phyloP scores from a whole-genome alignment of 92 coral and sea anemone species.

The Diadumene lineata region DNA sequence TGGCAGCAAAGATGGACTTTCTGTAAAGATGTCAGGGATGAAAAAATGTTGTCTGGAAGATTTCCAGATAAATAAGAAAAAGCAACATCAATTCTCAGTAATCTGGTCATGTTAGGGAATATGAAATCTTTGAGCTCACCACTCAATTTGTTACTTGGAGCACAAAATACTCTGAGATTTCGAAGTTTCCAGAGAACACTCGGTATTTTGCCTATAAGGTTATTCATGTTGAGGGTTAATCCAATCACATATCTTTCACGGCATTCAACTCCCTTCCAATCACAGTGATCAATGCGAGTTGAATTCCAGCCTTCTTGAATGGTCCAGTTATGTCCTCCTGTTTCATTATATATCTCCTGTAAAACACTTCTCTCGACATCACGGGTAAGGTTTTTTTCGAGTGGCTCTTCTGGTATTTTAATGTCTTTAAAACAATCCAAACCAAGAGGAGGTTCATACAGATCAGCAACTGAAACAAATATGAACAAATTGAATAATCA shows the following conservation, averaged over 20 bases:
- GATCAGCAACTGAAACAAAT: not conserved
- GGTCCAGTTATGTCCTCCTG: slow-evolving; percentile 53
- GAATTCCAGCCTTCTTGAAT: slow-evolving; percentile 37
- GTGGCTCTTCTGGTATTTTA: slow-evolving; percentile 16
- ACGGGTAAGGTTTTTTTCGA: slow-evolving; percentile 49
- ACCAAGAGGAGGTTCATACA: not conserved
- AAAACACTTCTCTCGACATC: slow-evolving; percentile 49
- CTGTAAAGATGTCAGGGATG: slow-evolving; percentile 48
- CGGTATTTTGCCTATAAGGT: slow-evolving; percentile 56
- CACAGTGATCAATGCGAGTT: slow-evolving; percentile 49
- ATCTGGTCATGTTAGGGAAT: slow-evolving; percentile 63
- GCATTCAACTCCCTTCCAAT: slow-evolving; percentile 81
- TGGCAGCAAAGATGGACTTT: slow-evolving; percentile 60
- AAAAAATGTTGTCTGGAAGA: slow-evolving; percentile 52
- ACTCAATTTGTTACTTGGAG: slow-evolving; percentile 28
- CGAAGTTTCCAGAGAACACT: slow-evolving; percentile 73
- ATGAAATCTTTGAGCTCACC: slow-evolving; percentile 57
- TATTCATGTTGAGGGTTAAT: slow-evolving; percentile 46
- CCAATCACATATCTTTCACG: slow-evolving; percentile 58
- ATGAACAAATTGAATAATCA: too few relatives aligned
- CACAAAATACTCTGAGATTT: slow-evolving; percentile 65
- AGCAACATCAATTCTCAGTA: slow-evolving; percentile 48
- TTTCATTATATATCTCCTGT: slow-evolving; percentile 48
- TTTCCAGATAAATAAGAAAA: slow-evolving; percentile 53
- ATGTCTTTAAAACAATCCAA: slow-evolving; percentile 32